Percentiles rank a stretch among this genome's conserved stretches.
phyloP scores from a whole-genome alignment of 2,797 vertebrate species.

The Premnoplex brunnescens region DNA sequence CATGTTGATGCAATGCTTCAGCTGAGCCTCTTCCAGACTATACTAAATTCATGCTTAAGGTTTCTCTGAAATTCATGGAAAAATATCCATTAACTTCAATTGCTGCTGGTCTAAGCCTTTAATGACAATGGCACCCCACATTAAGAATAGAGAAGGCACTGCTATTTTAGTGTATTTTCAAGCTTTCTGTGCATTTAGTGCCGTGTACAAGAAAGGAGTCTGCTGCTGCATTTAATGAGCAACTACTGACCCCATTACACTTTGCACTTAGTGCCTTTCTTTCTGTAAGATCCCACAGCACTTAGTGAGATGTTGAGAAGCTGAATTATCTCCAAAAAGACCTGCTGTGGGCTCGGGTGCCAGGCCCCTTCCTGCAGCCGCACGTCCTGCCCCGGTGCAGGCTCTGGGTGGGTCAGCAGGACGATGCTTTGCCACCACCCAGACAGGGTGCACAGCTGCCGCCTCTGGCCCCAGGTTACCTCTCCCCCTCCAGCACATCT shows the following conservation, averaged over 20 bases:
- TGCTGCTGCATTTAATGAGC: not conserved
- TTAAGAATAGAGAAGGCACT: not conserved
- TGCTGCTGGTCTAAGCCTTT: not conserved
- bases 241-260: not conserved
- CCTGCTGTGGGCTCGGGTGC: not conserved
- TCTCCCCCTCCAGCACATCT: not conserved
- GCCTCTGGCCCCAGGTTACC: not conserved
- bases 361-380: not conserved
- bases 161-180: not conserved
- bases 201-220: not conserved
- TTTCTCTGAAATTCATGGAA: not conserved
- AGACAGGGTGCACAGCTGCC: not conserved
- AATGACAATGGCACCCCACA: not conserved
- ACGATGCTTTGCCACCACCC: accelerated
- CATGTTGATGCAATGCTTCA: not conserved
- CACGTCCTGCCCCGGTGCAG: not conserved
- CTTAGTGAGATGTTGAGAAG: not conserved
- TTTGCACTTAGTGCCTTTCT: not conserved
- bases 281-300: not conserved
- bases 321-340: not conserved
- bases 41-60: not conserved
- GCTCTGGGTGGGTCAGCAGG: not conserved
- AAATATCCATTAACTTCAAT: not conserved
- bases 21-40: not conserved
- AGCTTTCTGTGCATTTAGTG: not conserved